phyloP scores from a whole-genome alignment of 2,797 vertebrate species.

The Setipinna tenuifilis region DNA sequence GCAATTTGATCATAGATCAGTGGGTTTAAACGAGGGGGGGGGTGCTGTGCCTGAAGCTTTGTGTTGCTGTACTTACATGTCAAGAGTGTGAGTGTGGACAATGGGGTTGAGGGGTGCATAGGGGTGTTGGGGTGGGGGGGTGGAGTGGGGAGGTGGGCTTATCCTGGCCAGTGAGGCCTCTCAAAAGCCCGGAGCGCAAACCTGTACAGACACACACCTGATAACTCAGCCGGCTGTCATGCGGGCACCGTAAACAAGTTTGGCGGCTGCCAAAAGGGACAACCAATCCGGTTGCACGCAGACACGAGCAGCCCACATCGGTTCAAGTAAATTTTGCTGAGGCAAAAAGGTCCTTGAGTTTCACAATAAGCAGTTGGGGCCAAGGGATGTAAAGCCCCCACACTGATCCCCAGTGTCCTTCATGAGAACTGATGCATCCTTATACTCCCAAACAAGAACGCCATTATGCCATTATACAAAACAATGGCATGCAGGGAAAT shows the following conservation, averaged over 20 bases:
- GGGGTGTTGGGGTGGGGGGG: not conserved
- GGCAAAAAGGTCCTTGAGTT: not conserved
- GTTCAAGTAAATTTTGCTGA: not conserved
- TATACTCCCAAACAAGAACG: too few species aligned
- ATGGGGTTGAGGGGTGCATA: too few species aligned
- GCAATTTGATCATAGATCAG: constrained; percentile 4
- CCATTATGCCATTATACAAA: too few species aligned
- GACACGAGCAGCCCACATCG: not conserved
- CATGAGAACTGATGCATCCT: too few species aligned
- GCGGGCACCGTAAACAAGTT: not conserved
- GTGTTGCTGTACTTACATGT: not conserved
- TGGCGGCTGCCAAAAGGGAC: not conserved
- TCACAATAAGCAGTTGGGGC: not conserved
- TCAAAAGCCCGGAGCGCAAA: not conserved
- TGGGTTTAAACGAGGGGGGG: not conserved
- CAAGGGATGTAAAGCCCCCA: not conserved
- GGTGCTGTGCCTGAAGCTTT: not conserved
- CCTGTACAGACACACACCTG: not conserved
- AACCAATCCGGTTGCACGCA: not conserved
- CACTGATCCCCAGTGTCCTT: too few species aligned
- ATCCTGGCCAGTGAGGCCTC: not conserved
- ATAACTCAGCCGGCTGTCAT: not conserved
- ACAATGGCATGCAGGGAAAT: not conserved
- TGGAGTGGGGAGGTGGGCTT: not conserved
- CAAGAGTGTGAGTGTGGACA: too few species aligned